phyloP scores from a whole-genome alignment of 2,113 vertebrate genomes.

The Pachypanchax playfairii region DNA sequence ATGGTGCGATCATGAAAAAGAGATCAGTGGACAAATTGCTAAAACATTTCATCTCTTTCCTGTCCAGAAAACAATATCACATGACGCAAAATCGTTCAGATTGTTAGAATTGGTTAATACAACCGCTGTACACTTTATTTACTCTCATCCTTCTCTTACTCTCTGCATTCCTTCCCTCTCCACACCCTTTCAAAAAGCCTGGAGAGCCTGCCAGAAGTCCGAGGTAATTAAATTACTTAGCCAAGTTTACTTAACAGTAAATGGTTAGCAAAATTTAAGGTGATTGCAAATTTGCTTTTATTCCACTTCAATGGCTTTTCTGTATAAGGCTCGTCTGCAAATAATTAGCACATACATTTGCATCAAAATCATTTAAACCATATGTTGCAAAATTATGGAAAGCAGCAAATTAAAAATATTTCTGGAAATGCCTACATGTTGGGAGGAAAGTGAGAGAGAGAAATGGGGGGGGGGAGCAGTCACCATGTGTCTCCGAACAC shows the following conservation, averaged over 20 bases:
- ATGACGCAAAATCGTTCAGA: constrained; percentile 24
- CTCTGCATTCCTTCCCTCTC: constrained; percentile 39
- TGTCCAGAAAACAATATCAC: constrained; percentile 7
- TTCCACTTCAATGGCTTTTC: constrained; percentile 85
- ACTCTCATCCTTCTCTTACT: constrained; percentile 50
- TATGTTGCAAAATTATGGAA: constrained; percentile 88
- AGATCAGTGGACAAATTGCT: constrained; percentile 14
- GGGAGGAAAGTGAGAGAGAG: constrained; percentile 57
- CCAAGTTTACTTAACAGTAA: constrained; percentile 89
- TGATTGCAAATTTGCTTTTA: constrained; percentile 92
- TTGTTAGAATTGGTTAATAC: constrained; percentile 35
- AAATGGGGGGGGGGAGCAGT: constrained; percentile 56
- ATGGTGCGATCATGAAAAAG: not conserved
- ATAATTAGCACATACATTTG: constrained; percentile 92
- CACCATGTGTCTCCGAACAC: constrained; percentile 76
- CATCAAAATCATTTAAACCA: constrained; percentile 91
- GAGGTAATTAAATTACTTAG: constrained; percentile 87
- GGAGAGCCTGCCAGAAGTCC: constrained; percentile 71
- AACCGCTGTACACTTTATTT: constrained; percentile 27
- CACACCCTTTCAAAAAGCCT: constrained; percentile 38
- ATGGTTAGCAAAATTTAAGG: constrained; percentile 85
- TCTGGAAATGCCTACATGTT: constrained; percentile 83
- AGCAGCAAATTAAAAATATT: constrained; percentile 81
- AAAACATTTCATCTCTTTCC: constrained; percentile 18
- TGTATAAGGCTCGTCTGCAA: constrained; percentile 88